phyloP scores from a whole-genome alignment of 2,888 invertebrate species.

The Napeogenes sylphis region DNA sequence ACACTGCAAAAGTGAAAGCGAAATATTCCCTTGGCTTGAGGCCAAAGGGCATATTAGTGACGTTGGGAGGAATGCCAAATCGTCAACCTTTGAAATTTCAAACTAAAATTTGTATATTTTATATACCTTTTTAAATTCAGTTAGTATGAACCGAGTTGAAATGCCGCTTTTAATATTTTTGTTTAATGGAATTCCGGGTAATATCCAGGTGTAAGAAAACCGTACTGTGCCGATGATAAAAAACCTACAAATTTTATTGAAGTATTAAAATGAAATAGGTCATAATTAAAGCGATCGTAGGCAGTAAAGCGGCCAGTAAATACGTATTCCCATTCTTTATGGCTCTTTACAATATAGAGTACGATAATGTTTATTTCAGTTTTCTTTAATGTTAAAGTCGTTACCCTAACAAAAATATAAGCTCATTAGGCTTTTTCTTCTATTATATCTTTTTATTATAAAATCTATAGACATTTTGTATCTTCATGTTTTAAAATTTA shows the following conservation, averaged over 20 bases:
- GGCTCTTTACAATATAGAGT: slow-evolving; percentile 44
- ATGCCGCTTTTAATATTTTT: too few relatives aligned
- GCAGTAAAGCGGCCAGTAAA: slow-evolving; percentile 57
- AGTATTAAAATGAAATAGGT: slow-evolving; percentile 48
- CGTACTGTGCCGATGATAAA: slow-evolving; percentile 33
- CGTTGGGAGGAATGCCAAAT: slow-evolving; percentile 43
- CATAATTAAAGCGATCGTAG: slow-evolving; percentile 55
- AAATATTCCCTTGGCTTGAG: slow-evolving; percentile 41
- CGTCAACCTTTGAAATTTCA: slow-evolving; percentile 38
- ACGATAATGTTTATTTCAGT: slow-evolving; percentile 32
- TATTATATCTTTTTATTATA: neutral
- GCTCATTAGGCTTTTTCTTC: slow-evolving; percentile 17
- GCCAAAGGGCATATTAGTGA: slow-evolving; percentile 44
- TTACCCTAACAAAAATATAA: slow-evolving; percentile 20
- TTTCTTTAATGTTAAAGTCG: slow-evolving; percentile 27
- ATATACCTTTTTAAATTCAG: slow-evolving; percentile 2
- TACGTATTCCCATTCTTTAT: slow-evolving; percentile 59
- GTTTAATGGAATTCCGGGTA: too few relatives aligned
- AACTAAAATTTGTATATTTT: slow-evolving; percentile 5
- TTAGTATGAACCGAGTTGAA: neutral
- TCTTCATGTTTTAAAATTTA: neutral
- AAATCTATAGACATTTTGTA: neutral
- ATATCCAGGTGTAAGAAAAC: slow-evolving; percentile 10
- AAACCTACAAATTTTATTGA: slow-evolving; percentile 41
- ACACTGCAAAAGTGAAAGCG: slow-evolving; percentile 43